Evolutionary conservation across 1,140 invertebrate genomes (phyloP).

Genomic region (Hesperophylax magnus): DNA sequence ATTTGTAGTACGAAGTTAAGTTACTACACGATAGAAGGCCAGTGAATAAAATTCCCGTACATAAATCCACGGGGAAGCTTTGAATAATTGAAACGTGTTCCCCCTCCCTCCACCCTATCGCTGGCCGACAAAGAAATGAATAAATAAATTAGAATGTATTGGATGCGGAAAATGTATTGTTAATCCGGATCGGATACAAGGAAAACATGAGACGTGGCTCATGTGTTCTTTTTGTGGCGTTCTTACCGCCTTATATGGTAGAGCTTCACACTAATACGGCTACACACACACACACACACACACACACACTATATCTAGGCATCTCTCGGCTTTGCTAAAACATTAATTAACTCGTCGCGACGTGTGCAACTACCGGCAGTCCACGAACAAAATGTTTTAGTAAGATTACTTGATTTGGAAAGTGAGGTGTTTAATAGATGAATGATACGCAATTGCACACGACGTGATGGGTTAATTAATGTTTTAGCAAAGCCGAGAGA

Average conservation of each 20-base stretch:
- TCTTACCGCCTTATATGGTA: too few species aligned
- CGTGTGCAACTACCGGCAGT: background rate
- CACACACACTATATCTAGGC: background rate
- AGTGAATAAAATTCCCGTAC: conserved; percentile 43
- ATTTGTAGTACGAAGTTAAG: conserved; percentile 33
- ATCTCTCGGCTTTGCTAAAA: background rate
- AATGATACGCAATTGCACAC: too few species aligned
- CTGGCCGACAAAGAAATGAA: conserved; percentile 48
- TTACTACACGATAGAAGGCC: conserved; percentile 39
- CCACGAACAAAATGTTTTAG: too few species aligned
- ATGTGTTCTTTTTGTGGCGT: background rate
- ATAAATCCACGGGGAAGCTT: conserved; percentile 39
- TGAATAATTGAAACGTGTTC: conserved; percentile 46
- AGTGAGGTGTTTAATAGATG: too few species aligned
- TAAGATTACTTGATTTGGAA: too few species aligned
- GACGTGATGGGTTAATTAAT: too few species aligned
- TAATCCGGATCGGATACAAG: conserved; percentile 36
- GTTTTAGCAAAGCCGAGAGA: too few species aligned
- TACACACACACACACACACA: background rate
- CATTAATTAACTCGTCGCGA: background rate
- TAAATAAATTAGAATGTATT: conserved; percentile 51
- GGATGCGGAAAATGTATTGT: conserved; percentile 46
- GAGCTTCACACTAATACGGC: too few species aligned
- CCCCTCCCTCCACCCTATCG: conserved; percentile 14
- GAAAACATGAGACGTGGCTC: conserved; percentile 12